These are phyloP conservation scores for Colletes collaris DNA, from an alignment of 2,888 invertebrate genomes.

Conservation along the genomic window DNA sequence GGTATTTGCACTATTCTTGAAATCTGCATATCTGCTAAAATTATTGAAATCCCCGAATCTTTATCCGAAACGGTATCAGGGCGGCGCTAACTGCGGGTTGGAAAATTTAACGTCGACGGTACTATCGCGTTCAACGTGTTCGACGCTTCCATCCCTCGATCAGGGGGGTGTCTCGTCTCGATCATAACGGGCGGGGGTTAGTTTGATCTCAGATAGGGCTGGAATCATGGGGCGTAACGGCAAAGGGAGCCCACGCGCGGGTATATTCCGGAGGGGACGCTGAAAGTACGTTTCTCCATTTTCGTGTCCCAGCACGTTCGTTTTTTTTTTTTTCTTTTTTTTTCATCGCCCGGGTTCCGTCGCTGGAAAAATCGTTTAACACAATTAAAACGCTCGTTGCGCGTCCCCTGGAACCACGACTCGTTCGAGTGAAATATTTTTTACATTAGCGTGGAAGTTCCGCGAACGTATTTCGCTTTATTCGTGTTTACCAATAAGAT, in stretches of 20 bases:
- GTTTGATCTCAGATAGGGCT: slow-evolving; percentile 45
- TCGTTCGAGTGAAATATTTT: no score
- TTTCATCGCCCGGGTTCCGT: background rate
- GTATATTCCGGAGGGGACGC: slow-evolving; percentile 56
- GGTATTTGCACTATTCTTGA: no score
- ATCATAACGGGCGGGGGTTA: slow-evolving; percentile 51
- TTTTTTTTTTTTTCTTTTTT: no score
- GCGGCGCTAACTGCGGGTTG: background rate
- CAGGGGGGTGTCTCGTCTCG: slow-evolving; percentile 35
- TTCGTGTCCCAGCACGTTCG: slow-evolving; percentile 74
- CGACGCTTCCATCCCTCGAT: slow-evolving; percentile 29
- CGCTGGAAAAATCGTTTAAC: background rate
- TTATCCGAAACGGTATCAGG: slow-evolving; percentile 1
- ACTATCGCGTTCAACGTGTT: slow-evolving; percentile 18
- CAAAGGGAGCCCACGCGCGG: slow-evolving; percentile 24
- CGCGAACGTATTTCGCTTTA: no score
- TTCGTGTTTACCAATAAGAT: no score
- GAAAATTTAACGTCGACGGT: slow-evolving; percentile 7
- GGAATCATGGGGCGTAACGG: slow-evolving; percentile 54
- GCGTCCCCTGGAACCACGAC: background rate
- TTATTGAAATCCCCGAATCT: background rate
- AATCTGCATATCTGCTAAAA: background rate
- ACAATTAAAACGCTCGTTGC: slow-evolving; percentile 29
- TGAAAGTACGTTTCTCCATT: slow-evolving; percentile 74
- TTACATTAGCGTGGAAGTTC: no score